Base-by-base conservation (phyloP, 1,140 invertebrate species). In the Drosophila cardini region DNA sequence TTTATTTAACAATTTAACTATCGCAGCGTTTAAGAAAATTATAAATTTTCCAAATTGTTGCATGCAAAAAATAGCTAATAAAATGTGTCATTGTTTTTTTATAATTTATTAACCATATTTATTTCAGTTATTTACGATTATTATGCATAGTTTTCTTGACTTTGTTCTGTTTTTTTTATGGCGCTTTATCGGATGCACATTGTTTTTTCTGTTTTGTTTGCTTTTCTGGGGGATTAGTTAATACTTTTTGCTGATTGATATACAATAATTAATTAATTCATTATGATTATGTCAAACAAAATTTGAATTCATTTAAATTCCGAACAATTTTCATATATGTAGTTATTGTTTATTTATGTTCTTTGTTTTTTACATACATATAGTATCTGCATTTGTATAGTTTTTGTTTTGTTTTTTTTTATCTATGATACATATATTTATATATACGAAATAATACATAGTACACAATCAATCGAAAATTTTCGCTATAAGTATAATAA, bases 1-100 rank as follows among this genome's bases (percentile, higher is more conserved):
- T 86, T 86, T 34, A 71, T 86, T 86, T 86, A 86, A 86, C 83
- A 86, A 79, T 79, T 86, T 86, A 86, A 86, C 83, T 86, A 87
- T 86, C 78, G 83, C 84, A 83, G 61, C 80, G 65, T 52, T 68
- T 69, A 46, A 53, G 65, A 72, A 86, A 78, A 26, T 4, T 5
- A 55, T 53, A 16, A 45, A 58, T 52, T 69, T 68, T 87, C 78
- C 75, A 78, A 86, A 53, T 57, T 26, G 42, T 26, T 26, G 21
- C 67, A 86, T 78, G 81, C 81, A 84, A 76, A 85, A 71, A 70
- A 74, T 55, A 61, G 56, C 58, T 64, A 56, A 71, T 85, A 83
- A 83, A 57, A 26, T 26, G 21, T 26, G 4, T 26, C 21, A 26
- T 26, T 52, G 21, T 46, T 13, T 45, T 61, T 61, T 58, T 74